Percentiles rank a stretch among this genome's conserved stretches.
These are phyloP conservation scores for Ceratotherium simum DNA, from an alignment of 2,113 vertebrate species.

Conservation along the genomic window DNA sequence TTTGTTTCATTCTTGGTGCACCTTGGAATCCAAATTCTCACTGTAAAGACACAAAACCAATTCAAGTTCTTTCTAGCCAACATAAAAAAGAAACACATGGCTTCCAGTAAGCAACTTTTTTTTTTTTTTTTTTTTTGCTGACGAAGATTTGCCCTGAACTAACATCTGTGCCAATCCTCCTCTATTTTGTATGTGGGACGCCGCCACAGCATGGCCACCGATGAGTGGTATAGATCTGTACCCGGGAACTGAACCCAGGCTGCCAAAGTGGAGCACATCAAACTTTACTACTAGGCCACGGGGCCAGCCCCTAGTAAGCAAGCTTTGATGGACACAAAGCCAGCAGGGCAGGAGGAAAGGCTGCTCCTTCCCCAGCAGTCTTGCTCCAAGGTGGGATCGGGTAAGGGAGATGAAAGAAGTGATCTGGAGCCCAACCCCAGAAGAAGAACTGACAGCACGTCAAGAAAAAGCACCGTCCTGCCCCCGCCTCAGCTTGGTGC, in stretches of 20 bases:
- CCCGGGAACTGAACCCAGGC: no score
- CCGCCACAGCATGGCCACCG: no score
- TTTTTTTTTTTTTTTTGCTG: no score
- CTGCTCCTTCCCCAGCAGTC: background rate
- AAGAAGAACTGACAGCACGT: background rate
- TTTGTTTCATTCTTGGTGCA: background rate
- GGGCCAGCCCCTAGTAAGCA: background rate
- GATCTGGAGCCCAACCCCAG: background rate
- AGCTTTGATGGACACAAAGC: background rate
- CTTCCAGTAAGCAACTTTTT: no score
- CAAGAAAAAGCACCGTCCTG: background rate
- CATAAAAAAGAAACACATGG: background rate
- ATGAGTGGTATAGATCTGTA: no score
- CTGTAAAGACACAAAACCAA: background rate
- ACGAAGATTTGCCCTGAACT: no score
- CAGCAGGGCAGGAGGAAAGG: background rate
- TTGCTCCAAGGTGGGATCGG: background rate
- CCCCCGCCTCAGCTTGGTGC: background rate
- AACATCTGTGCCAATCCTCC: no score
- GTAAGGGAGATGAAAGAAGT: background rate
- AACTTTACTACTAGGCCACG: no score
- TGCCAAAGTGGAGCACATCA: no score
- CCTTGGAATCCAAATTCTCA: background rate
- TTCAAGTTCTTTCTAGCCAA: background rate
- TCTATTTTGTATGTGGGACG: no score